Evolutionary conservation across 2,888 invertebrate species (phyloP).

Genomic region (Netelia melanura): DNA sequence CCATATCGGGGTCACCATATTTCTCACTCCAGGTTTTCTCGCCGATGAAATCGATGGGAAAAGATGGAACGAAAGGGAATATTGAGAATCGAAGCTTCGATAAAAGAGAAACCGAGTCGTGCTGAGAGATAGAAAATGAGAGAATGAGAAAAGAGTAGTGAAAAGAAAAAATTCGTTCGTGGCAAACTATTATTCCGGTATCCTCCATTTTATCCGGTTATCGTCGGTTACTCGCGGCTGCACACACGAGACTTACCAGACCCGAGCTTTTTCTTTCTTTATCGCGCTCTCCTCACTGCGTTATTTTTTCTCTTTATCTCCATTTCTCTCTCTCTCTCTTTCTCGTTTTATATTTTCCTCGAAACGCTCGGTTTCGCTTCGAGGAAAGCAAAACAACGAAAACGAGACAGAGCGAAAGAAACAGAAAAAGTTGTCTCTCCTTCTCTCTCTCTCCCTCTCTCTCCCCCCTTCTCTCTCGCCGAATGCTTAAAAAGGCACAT

Average conservation of each 20-base stretch:
- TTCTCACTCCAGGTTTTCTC: background rate
- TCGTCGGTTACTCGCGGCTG: slow-evolving; percentile 45
- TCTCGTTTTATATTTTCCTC: background rate
- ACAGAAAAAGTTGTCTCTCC: slow-evolving; percentile 4
- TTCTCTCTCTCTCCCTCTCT: background rate
- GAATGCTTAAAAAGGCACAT: slow-evolving; percentile 52
- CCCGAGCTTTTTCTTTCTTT: slow-evolving; percentile 31
- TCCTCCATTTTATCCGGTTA: slow-evolving; percentile 63
- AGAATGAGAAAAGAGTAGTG: slow-evolving; percentile 3
- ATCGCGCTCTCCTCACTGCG: slow-evolving; percentile 16
- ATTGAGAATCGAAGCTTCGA: background rate
- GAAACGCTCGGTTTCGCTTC: slow-evolving; percentile 34
- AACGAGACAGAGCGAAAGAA: background rate
- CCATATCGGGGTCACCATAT: slow-evolving; percentile 52
- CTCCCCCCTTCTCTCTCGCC: background rate
- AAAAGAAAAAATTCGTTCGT: slow-evolving; percentile 49
- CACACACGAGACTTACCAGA: slow-evolving; percentile 47
- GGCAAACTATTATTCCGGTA: slow-evolving; percentile 59
- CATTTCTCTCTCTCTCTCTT: slow-evolving; percentile 7
- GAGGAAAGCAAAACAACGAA: slow-evolving; percentile 57
- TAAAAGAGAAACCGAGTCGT: background rate
- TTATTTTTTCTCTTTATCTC: slow-evolving; percentile 14
- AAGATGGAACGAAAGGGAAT: slow-evolving; percentile 20
- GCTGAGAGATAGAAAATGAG: slow-evolving; percentile 6
- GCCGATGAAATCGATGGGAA: background rate